Evolutionary conservation across 2,797 vertebrate genomes (phyloP).

Genomic region (Danio jaintianensis): DNA sequence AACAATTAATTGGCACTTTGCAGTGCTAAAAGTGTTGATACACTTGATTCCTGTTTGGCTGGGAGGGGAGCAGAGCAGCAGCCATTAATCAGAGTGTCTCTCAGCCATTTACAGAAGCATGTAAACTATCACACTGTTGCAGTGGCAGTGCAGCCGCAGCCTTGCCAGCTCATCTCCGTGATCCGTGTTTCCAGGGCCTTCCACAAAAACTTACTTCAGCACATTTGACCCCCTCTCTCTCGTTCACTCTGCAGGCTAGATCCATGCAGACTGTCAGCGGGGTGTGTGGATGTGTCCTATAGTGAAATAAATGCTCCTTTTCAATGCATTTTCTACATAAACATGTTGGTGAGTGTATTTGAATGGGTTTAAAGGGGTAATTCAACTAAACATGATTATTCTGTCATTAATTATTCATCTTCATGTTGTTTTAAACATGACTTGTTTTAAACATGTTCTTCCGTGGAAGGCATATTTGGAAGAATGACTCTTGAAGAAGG

Average conservation of each 20-base stretch:
- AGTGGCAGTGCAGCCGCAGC: slow-evolving; percentile 46
- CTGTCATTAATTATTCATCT: background rate
- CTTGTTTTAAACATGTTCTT: background rate
- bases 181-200: slow-evolving; percentile 71
- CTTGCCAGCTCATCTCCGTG: slow-evolving; percentile 40
- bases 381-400: background rate
- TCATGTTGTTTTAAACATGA: background rate
- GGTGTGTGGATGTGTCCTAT: slow-evolving; percentile 27
- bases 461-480: background rate
- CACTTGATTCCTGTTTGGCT: slow-evolving; percentile 61
- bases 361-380: background rate
- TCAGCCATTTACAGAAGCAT: slow-evolving; percentile 71
- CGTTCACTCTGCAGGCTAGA: slow-evolving; percentile 30
- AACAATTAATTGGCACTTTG: slow-evolving; percentile 75
- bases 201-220: slow-evolving; percentile 67
- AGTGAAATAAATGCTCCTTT: slow-evolving; percentile 14
- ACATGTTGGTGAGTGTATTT: background rate
- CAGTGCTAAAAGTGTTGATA: slow-evolving; percentile 72
- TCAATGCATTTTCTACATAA: slow-evolving; percentile 31
- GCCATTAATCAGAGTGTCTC: slow-evolving; percentile 73
- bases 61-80: slow-evolving; percentile 54
- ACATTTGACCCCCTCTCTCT: slow-evolving; percentile 49
- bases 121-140: slow-evolving; percentile 64
- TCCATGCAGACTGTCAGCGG: slow-evolving; percentile 4
- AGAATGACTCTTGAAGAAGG: background rate